Evolutionary conservation across 2,888 invertebrate genomes (phyloP), one percentile per base, ranked within the genome.

Genomic region (Torymus aiolomorphi): DNA sequence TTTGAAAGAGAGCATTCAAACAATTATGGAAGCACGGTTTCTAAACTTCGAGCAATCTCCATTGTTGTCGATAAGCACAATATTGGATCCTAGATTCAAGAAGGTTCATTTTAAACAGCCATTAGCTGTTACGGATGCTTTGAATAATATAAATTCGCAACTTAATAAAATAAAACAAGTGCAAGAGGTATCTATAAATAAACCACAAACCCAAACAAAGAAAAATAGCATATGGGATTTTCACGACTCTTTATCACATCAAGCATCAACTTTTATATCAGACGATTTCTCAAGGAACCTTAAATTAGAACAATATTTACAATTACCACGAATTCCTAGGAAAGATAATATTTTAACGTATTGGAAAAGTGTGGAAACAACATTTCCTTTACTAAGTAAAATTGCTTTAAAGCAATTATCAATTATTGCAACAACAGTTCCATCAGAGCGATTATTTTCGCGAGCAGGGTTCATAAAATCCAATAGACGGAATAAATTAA

Each of bases 11-110:
- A 76, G 63, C 16, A 51, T 82, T 52, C 63, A 73, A 62, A 42
- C 59, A 54, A 70, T 56, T 0, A 57, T 80, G 56, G 42, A 54
- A 18, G 3, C 24, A 18, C 49, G 63, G 12, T 82, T 78, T 66
- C 11, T 52, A 11, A 66, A 70, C 51, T 16, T 71, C 20, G 80
- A 82, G 62, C 20, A 14, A n/a, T 12, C 65, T 65, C 14, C 31
- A 51, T 56, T 82, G 2, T 52, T 84, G 13, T 74, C 81, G 4
- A 63, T 80, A 2, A 49, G 83, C 12, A 80, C 70, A 11, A 63
- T 83, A 54, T 59, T 83, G 13, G 84, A 85, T 62, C 83, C 83
- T 14, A 71, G 83, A n/a, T 85, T 79, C 49, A 83, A 85, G 62
- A 80, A 80, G 24, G 14, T 83, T 0, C 82, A 83, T 69, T 84